phyloP scores from a whole-genome alignment of 2,113 vertebrate species.

The Panthera uncia region DNA sequence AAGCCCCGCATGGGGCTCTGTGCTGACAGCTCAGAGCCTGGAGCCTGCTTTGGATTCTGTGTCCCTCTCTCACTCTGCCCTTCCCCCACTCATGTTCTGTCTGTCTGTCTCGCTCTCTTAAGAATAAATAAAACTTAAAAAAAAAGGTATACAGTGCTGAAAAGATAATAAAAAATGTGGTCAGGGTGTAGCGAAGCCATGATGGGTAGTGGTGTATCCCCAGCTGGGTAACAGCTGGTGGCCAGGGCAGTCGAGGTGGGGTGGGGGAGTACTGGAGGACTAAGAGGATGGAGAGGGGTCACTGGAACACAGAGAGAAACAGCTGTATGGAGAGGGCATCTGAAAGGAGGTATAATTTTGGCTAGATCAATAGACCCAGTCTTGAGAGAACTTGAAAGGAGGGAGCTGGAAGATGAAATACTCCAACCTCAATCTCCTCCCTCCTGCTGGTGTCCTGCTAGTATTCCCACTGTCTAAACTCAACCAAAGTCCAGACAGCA shows the following conservation, averaged over 20 bases:
- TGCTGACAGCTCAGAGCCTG: no score
- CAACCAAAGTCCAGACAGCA: not conserved
- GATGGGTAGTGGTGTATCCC: fast-evolving
- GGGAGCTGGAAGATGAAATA: not conserved
- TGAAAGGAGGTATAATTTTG: not conserved
- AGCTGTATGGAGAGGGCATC: no score
- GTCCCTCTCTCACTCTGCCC: no score
- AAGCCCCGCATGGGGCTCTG: no score
- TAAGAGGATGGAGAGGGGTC: fast-evolving
- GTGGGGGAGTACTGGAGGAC: fast-evolving
- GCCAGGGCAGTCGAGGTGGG: no score
- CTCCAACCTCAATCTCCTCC: not conserved
- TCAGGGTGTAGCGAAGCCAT: not conserved
- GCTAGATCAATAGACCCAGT: not conserved
- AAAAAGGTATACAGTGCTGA: not conserved
- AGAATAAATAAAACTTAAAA: no score
- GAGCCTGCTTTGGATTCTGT: no score
- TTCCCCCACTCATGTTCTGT: no score
- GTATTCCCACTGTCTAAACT: not conserved
- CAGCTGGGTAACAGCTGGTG: not conserved
- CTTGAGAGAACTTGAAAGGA: not conserved
- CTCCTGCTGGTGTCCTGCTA: not conserved
- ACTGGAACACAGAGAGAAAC: not conserved
- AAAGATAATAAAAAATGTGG: not conserved
- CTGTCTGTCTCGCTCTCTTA: no score